Evolutionary conservation across 2,888 invertebrate species (phyloP).

Genomic region (Monochamus alternatus): DNA sequence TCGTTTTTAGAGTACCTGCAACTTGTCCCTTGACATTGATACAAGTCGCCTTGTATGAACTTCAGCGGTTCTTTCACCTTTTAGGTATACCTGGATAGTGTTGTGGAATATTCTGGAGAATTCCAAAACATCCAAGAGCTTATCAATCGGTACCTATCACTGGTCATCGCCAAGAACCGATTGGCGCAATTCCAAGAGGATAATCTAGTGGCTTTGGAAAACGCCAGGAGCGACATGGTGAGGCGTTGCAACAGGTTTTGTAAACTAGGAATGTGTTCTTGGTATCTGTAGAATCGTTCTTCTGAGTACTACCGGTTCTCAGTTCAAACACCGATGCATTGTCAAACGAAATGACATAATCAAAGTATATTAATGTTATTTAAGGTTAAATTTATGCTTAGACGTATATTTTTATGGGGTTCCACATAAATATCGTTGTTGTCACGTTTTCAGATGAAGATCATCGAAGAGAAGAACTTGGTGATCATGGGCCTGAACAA

Average conservation of each 20-base stretch:
- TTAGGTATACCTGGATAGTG: slow-evolving; percentile 75
- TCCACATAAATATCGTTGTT: not conserved
- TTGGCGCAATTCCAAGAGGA: slow-evolving; percentile 74
- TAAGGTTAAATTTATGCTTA: no score
- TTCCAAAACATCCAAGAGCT: slow-evolving; percentile 77
- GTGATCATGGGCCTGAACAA: slow-evolving; percentile 78
- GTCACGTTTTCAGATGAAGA: slow-evolving; percentile 66
- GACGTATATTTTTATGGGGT: no score
- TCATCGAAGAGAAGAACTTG: slow-evolving; percentile 77
- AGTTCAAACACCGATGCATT: no score
- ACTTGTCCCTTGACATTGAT: no score
- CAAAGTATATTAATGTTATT: no score
- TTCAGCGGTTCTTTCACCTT: not conserved
- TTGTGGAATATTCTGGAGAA: slow-evolving; percentile 73
- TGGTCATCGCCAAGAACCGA: slow-evolving; percentile 75
- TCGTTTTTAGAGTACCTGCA: no score
- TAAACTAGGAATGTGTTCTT: no score
- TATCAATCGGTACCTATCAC: slow-evolving; percentile 77
- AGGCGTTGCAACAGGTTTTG: no score
- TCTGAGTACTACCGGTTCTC: no score
- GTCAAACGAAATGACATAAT: no score
- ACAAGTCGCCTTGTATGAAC: no score
- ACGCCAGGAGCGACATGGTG: slow-evolving; percentile 74
- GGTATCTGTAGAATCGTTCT: no score
- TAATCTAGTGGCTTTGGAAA: slow-evolving; percentile 73